Base-by-base conservation (phyloP, 2,888 invertebrate species). In the Cryptophagus acutangulus region DNA sequence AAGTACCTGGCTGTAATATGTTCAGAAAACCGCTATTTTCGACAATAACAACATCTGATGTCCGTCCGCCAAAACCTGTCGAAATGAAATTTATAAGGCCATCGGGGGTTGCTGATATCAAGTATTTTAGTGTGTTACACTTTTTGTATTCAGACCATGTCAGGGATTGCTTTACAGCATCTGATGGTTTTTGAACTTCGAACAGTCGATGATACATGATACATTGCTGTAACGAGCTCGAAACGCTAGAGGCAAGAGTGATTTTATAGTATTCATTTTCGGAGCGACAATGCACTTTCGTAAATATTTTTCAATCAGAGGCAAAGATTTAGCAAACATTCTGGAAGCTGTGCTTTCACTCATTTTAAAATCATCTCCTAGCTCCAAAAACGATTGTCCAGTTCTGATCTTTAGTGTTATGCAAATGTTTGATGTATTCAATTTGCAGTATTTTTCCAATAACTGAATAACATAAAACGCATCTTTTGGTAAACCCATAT, bases 121-220 rank as follows among this genome's bases (percentile, higher is more conserved):
- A 49, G 55, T 54, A 61, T 43, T 62, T 61, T 14, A 57, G 14
- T 2, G 58, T 56, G 45, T 61, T 58, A 17, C 46, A 40, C 26
- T 57, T 51, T 47, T 59, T 59, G 38, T 58, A 60, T 3, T 58
- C 52, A 2, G 58, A 61, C 55, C 55, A 59, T 6, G 58, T 56
- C 6, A 55, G 37, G 12, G 55, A 35, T 36, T 61, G 58, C 28
- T 51, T 12, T 8, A 51, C 17, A 13, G 58, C 34, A 51, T 58
- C 41, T 12, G 39, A 40, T 31, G 56, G 56, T 41, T 58, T 55
- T 28, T 58, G 40, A 13, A 58, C 53, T 42, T 46, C 36, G 5
- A 57, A 20, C 49, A 49, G 47, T 61, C 56, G 13, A 58, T 50
- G 26, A 44, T 46, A 18, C 20, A 41, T 10, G 15, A 26, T 24